Conservation (phyloP, 2,888 invertebrate genomes). For the Melanophora roralis region DNA sequence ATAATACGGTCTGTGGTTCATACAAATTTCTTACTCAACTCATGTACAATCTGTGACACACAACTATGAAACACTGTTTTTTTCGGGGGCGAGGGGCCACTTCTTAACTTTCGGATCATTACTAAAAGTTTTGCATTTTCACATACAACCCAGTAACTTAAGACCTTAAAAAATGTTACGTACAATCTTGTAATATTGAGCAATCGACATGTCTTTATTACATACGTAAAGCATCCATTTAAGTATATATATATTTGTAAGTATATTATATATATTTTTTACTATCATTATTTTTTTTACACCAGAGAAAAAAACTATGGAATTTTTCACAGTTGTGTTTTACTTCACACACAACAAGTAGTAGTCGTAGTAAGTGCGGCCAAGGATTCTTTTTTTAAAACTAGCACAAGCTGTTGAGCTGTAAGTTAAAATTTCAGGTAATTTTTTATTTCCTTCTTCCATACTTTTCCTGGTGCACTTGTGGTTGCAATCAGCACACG, state of each 20-base stretch:
- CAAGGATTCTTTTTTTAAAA: conserved; percentile 42
- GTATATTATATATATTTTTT: not conserved
- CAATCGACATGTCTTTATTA: no score
- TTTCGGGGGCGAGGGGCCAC: no score
- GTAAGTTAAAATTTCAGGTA: conserved; percentile 43
- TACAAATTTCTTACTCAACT: no score
- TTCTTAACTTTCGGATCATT: no score
- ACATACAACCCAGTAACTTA: no score
- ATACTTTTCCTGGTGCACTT: conserved; percentile 34
- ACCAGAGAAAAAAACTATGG: conserved; percentile 21
- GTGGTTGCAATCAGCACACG: conserved; percentile 38
- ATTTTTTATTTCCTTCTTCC: conserved; percentile 14
- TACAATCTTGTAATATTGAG: no score
- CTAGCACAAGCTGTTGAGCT: conserved; percentile 51
- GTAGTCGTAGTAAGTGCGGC: conserved; percentile 14
- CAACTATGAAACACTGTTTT: no score
- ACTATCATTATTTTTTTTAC: conserved; percentile 9
- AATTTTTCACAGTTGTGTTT: not conserved
- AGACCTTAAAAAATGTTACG: no score
- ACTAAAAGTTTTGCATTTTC: no score
- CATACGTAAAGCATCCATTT: no score
- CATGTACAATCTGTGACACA: no score
- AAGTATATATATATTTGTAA: not conserved
- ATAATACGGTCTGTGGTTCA: no score
- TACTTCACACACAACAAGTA: not conserved